Evolutionary conservation across 1,140 invertebrate genomes (phyloP).

Genomic region (Euwallacea fornicatus): DNA sequence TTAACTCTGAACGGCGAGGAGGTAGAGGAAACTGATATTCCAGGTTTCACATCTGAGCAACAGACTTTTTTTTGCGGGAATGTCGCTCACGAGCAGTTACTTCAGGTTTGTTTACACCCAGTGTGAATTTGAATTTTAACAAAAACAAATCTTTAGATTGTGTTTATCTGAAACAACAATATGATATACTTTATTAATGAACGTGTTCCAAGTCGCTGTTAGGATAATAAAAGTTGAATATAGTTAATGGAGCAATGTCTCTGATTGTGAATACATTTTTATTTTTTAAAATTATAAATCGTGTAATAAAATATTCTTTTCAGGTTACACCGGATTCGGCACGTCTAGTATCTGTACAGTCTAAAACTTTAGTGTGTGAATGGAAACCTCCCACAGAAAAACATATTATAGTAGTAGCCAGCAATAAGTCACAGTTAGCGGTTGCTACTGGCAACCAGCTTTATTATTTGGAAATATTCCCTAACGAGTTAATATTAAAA

Average conservation of each 20-base stretch:
- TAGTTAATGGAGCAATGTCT: too few relatives aligned
- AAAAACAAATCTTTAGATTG: too few relatives aligned
- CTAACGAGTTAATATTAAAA: conserved; percentile 66
- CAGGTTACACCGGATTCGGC: conserved; percentile 71
- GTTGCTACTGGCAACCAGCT: conserved; percentile 87
- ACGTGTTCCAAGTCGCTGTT: too few relatives aligned
- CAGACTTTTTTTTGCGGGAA: conserved; percentile 94
- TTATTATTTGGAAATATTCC: conserved; percentile 84
- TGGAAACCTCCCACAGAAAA: conserved; percentile 78
- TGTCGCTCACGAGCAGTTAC: conserved; percentile 78
- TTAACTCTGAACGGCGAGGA: conserved; percentile 89
- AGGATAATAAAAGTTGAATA: too few relatives aligned
- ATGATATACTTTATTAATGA: too few relatives aligned
- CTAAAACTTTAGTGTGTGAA: conserved; percentile 69
- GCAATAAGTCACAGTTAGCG: conserved; percentile 80
- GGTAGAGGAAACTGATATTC: conserved; percentile 94
- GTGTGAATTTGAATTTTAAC: background rate
- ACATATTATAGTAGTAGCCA: conserved; percentile 86
- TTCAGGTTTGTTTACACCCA: conserved; percentile 50
- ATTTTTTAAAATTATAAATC: background rate
- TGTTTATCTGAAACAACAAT: too few relatives aligned
- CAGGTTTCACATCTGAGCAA: conserved; percentile 84
- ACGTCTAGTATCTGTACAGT: conserved; percentile 67
- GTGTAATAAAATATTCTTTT: conserved; percentile 4
- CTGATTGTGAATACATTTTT: too few relatives aligned